Evolutionary conservation across 2,113 vertebrate genomes (phyloP), one percentile per base, ranked within the genome.

Genomic region (Sylvia atricapilla): DNA sequence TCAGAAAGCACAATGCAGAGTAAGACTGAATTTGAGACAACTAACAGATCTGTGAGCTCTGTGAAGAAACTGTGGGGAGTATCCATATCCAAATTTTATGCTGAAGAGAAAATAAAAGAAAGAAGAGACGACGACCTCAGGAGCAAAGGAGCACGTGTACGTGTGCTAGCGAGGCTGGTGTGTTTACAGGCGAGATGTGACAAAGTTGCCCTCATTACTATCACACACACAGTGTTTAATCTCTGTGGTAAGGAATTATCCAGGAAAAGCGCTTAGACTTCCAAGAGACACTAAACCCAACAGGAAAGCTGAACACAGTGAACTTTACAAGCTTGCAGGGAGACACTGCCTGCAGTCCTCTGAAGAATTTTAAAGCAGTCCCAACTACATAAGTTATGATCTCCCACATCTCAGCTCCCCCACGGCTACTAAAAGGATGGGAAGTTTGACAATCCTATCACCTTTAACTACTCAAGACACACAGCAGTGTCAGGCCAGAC

Each of bases 321-420:
- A 92, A 90, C 39, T 93, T 80, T 7, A 66, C 11, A 83, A n/a
- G 85, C 70, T 93, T 60, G 49, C 43, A 66, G 39, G 56, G 46
- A 80, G 27, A 50, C 4, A 53, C 41, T 73, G 79, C 75, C 63
- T 83, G 58, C 79, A 90, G 75, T 18, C 35, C 1, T 64, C 44
- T 47, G 46, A 78, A 90, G 82, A 80, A 74, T 47, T 90, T 70
- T 74, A 85, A 95, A 70, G 88, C 67, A 87, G 72, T 76, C 47
- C 28, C 88, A 69, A 39, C 7, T n/a, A 66, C 8, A 0, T 46
- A 58, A 90, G 12, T 80, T 79, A 73, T 4, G 28, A 28, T 76
- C 63, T 80, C 82, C 90, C n/a, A 73, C 53, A 80, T 58, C 62
- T 85, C 74, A 7, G 90, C 73, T 93, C 35, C 69, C 69, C 81